phyloP scores from a whole-genome alignment of 1,140 invertebrate species.

The Copidosoma floridanum region DNA sequence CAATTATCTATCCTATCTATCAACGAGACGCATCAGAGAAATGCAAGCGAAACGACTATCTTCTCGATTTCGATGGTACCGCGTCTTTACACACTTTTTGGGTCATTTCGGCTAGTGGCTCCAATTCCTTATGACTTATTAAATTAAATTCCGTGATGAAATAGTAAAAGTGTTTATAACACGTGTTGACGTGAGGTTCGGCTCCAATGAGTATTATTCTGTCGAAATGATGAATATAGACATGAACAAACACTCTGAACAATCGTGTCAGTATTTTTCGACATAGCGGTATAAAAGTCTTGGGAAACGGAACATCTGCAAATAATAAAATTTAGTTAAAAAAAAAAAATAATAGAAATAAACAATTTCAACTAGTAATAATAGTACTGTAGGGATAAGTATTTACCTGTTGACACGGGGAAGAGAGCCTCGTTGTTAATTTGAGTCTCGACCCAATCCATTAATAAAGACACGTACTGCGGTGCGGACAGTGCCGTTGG shows the following conservation, averaged over 20 bases:
- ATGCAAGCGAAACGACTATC: too few relatives aligned
- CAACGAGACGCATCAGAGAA: neutral
- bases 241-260: constrained; percentile 94
- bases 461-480: constrained; percentile 82
- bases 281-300: constrained; percentile 75
- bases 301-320: constrained; percentile 85
- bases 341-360: too few relatives aligned
- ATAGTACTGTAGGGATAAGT: neutral
- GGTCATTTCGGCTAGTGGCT: constrained; percentile 81
- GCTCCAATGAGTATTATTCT: constrained; percentile 84
- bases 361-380: constrained; percentile 3
- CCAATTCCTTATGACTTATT: constrained; percentile 82
- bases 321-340: constrained; percentile 35
- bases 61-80: constrained; percentile 23
- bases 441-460: constrained; percentile 93
- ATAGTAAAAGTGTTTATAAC: constrained; percentile 96
- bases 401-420: constrained; percentile 72
- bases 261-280: constrained; percentile 88
- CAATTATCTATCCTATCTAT: constrained; percentile 3
- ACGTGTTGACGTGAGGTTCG: constrained; percentile 94
- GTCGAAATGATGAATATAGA: constrained; percentile 97
- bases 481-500: constrained; percentile 85
- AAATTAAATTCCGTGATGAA: constrained; percentile 89
- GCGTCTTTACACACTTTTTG: constrained; percentile 66
- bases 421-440: constrained; percentile 90